Evolutionary conservation across 53 echinoderm and acorn worm species (phyloP).

Genomic region (Mesocentrotus franciscanus): DNA sequence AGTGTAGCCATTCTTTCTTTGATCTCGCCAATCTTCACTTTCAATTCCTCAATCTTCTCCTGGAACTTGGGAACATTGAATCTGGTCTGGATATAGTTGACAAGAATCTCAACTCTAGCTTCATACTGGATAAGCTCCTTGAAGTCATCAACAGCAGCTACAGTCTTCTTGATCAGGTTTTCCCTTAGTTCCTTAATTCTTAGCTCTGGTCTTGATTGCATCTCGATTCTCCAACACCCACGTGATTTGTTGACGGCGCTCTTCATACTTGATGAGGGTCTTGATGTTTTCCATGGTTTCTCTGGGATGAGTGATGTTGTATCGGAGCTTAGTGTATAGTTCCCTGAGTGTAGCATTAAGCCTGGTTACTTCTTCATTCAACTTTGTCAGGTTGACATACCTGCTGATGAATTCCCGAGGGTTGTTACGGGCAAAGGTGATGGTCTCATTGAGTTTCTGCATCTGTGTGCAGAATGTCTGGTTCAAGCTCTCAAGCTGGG

Average conservation of each 20-base stretch:
- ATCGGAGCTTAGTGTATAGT: conserved; percentile 47
- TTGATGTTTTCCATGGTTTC: conserved; percentile 72
- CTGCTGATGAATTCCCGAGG: conserved; percentile 56
- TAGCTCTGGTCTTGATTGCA: background rate
- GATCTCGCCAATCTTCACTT: conserved; percentile 76
- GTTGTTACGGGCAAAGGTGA: conserved; percentile 69
- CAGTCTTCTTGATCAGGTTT: conserved; percentile 58
- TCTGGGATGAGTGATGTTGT: conserved; percentile 67
- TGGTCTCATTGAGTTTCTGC: conserved; percentile 68
- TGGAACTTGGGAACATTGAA: conserved; percentile 77
- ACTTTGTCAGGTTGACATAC: conserved; percentile 60
- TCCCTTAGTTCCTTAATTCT: conserved; percentile 41
- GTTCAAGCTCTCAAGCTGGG: conserved; percentile 64
- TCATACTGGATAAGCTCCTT: conserved; percentile 57
- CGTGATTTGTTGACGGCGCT: conserved; percentile 35
- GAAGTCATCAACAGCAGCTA: conserved; percentile 53
- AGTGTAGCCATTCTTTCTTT: conserved; percentile 72
- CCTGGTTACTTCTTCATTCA: conserved; percentile 33
- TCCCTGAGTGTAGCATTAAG: conserved; percentile 42
- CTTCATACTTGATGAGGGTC: conserved; percentile 60
- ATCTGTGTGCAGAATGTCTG: conserved; percentile 68
- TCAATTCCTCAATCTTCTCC: conserved; percentile 76
- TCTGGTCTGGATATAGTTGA: conserved; percentile 39
- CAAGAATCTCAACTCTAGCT: background rate
- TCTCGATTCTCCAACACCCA: conserved; percentile 37